These are phyloP conservation scores for Crax fasciolata DNA, from an alignment of 2,797 vertebrate species.

Conservation along the genomic window DNA sequence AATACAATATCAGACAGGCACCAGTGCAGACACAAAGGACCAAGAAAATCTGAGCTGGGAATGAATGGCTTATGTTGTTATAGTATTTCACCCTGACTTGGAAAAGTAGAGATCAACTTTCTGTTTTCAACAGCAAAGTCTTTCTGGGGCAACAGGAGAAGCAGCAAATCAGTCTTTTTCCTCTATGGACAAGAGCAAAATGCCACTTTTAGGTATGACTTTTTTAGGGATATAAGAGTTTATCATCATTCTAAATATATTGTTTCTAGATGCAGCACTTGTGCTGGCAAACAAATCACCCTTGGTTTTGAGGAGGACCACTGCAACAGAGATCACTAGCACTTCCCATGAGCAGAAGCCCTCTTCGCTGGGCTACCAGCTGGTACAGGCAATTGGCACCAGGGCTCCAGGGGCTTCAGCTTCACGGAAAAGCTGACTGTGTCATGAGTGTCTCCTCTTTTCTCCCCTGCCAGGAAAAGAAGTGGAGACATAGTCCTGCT, in stretches of 20 bases:
- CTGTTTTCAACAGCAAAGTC: neutral
- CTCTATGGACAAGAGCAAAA: neutral
- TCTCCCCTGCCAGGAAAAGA: neutral
- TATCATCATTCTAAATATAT: neutral
- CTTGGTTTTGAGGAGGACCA: neutral
- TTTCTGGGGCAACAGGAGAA: neutral
- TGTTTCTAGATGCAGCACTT: neutral
- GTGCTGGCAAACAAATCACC: neutral
- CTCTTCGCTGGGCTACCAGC: neutral
- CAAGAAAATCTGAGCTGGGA: neutral
- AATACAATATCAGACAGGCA: neutral
- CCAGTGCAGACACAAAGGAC: neutral
- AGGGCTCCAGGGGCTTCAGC: neutral
- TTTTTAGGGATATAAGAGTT: neutral
- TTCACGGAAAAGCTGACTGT: neutral
- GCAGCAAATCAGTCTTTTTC: neutral
- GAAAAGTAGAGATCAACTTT: neutral
- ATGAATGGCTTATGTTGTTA: neutral
- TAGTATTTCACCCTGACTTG: neutral
- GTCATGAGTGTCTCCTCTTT: accelerated
- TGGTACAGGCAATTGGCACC: accelerated
- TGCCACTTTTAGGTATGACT: neutral
- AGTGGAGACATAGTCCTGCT: neutral
- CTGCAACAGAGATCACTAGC: neutral
- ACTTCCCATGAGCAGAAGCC: neutral